Evolutionary conservation across 2,113 vertebrate genomes (phyloP), one percentile per base, ranked within the genome.

Genomic region (Anarhynchus alexandrinus): DNA sequence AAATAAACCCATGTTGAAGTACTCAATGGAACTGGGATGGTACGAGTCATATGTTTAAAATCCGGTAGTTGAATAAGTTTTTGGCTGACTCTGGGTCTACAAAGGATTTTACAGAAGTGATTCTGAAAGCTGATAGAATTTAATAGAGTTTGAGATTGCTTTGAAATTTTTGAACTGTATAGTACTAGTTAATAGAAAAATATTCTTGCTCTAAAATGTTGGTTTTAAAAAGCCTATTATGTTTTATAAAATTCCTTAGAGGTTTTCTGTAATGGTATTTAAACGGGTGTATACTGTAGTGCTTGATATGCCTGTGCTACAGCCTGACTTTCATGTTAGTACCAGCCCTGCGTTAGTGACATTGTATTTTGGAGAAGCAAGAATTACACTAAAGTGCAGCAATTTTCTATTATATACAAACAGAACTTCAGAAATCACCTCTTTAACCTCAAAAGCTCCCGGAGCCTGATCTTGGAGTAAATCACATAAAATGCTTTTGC

Each of bases 371-470:
- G 55, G 43, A 87, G 84, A 70, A 69, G 64, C 26, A 70, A 58
- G 26, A 93, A 86, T 91, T 91, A 17, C 58, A 36, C 38, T 86
- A 7, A 96, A 93, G 70, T 90, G 85, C 71, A 66, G 77, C 61
- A 65, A 89, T 97, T 93, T 94, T 89, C 62, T 73, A 2, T 91
- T 93, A 80, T 55, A 62, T 43, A 82, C 40, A 94, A 94, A 70
- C 54, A 94, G 78, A 93, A 79, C 30, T 82, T 94, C 61, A 79
- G 69, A 92, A 91, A 57, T 92, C 32, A 49, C 62, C 57, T 96
- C 70, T 86, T 94, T 89, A 85, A 71, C 91, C 70, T 89, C 61
- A 76, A 80, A 91, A 97, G 32, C 23, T 70, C 58, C 49, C 19
- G 29, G 43, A 82, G 61, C 5, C 58, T 61, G 57, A 94, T 89